Percentiles rank a stretch among this genome's conserved stretches.
These are phyloP conservation scores for Thalassoma bifasciatum DNA, from an alignment of 2,113 vertebrate species.

Conservation along the genomic window DNA sequence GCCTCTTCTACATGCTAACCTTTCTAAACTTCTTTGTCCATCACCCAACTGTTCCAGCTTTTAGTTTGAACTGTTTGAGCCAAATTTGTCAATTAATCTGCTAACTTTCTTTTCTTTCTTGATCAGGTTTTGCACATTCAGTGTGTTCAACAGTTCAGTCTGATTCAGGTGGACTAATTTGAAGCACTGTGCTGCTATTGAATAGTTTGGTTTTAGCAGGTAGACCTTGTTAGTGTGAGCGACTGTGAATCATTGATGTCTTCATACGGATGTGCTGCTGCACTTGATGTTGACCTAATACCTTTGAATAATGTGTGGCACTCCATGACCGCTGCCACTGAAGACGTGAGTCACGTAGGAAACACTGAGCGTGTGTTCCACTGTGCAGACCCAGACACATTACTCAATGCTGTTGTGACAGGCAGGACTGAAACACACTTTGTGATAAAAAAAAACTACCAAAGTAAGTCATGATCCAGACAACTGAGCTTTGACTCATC, in stretches of 20 bases:
- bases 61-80: neutral
- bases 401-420: slow-evolving; percentile 2
- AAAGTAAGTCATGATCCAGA: slow-evolving; percentile 17
- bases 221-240: too few relatives aligned
- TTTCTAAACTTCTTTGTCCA: neutral
- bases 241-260: neutral
- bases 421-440: too few relatives aligned
- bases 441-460: neutral
- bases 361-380: slow-evolving; percentile 33
- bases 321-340: slow-evolving; percentile 2
- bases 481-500: slow-evolving; percentile 47
- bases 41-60: too few relatives aligned
- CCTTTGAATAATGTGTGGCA: neutral
- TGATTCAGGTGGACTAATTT: too few relatives aligned
- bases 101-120: too few relatives aligned
- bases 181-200: neutral
- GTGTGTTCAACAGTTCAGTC: too few relatives aligned
- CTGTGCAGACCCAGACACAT: neutral
- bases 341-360: slow-evolving; percentile 45
- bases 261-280: neutral
- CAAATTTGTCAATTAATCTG: too few relatives aligned
- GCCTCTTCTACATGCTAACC: neutral
- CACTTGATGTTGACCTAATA: slow-evolving; percentile 1
- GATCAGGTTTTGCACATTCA: too few relatives aligned
- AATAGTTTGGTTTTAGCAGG: too few relatives aligned